Conservation (phyloP, 1,140 invertebrate genomes). For the Conus ventricosus region DNA sequence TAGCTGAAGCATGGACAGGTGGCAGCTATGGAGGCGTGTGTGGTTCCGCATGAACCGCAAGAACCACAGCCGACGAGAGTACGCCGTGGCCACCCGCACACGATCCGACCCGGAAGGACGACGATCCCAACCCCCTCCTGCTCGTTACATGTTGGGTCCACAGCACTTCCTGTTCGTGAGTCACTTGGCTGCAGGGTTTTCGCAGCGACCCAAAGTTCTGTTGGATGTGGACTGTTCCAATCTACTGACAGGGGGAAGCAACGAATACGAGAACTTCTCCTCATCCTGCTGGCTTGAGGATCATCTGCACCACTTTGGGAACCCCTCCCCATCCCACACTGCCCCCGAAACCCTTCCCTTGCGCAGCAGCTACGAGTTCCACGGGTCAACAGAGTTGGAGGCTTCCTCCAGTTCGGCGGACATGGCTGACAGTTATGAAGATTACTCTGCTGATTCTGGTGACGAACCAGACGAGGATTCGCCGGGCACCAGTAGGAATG, state of each 20-base stretch:
- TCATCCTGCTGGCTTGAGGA: slow-evolving; percentile 53
- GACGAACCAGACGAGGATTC: neutral
- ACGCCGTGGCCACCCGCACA: neutral
- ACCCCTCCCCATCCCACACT: neutral
- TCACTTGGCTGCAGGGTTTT: neutral
- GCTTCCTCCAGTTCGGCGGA: neutral
- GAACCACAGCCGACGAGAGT: slow-evolving; percentile 8
- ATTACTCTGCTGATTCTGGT: slow-evolving; percentile 4
- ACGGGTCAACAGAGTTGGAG: neutral
- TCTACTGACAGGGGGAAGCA: slow-evolving; percentile 44
- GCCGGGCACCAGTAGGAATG: neutral
- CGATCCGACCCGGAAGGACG: neutral
- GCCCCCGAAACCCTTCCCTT: neutral
- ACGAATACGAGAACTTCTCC: slow-evolving; percentile 50
- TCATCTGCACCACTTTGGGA: slow-evolving; percentile 51
- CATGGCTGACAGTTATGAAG: neutral
- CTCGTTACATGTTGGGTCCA: slow-evolving; percentile 10
- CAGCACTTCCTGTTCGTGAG: slow-evolving; percentile 1
- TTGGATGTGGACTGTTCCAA: slow-evolving; percentile 42
- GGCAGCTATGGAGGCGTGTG: slow-evolving; percentile 17
- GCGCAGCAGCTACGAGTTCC: slow-evolving; percentile 1
- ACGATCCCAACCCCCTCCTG: neutral
- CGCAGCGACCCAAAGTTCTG: slow-evolving; percentile 49
- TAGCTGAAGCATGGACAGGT: neutral
- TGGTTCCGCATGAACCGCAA: slow-evolving; percentile 12